A percentile compares a stretch with the other conserved stretches of the same genome.
These are phyloP conservation scores for Proisotoma minuta DNA, from an alignment of 2,888 invertebrate genomes.

Conservation along the genomic window DNA sequence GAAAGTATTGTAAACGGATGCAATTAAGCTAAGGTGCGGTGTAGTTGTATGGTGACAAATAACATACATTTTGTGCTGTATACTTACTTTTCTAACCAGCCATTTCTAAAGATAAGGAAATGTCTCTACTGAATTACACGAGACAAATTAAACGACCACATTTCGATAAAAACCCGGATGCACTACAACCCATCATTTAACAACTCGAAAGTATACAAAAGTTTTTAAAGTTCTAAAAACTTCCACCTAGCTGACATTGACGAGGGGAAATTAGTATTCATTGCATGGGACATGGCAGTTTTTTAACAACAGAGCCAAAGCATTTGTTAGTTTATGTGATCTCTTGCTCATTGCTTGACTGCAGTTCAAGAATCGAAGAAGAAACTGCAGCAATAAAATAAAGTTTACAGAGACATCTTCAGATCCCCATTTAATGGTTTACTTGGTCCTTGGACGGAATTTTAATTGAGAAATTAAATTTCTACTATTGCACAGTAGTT, in stretches of 20 bases:
- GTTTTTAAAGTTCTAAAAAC: neutral
- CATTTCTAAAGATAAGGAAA: too few relatives aligned
- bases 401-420: neutral
- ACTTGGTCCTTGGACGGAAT: neutral
- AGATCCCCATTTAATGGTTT: neutral
- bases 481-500: neutral
- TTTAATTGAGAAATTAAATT: constrained; percentile 13
- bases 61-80: too few relatives aligned
- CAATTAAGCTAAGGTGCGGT: too few relatives aligned
- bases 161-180: too few relatives aligned
- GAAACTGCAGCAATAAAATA: neutral
- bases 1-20: too few relatives aligned
- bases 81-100: too few relatives aligned
- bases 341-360: neutral
- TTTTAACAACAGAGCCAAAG: constrained; percentile 1
- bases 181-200: too few relatives aligned
- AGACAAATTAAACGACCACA: too few relatives aligned
- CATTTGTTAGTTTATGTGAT: neutral
- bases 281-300: neutral
- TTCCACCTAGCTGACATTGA: neutral
- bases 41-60: too few relatives aligned
- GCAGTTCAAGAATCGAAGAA: neutral
- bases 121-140: too few relatives aligned
- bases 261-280: neutral
- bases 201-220: too few relatives aligned